phyloP scores from a whole-genome alignment of 2,797 vertebrate genomes.

The Tiaroga cobitis region DNA sequence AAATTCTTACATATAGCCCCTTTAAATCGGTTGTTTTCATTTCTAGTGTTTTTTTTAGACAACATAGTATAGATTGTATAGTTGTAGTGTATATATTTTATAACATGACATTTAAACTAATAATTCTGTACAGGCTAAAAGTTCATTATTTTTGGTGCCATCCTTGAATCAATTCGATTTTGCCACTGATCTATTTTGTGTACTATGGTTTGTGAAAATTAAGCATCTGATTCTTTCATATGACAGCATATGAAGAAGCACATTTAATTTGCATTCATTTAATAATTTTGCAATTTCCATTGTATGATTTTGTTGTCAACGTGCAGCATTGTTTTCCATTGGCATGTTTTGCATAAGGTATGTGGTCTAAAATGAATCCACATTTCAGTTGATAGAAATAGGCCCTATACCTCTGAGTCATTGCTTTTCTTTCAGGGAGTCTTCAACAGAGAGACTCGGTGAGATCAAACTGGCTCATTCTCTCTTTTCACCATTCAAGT shows the following conservation, averaged over 20 bases:
- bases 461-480: conserved; percentile 22
- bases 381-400: conserved; percentile 18
- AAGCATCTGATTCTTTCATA: neutral
- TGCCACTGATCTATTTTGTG: neutral
- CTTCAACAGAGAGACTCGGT: neutral
- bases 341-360: neutral
- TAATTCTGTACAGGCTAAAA: neutral
- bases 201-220: neutral
- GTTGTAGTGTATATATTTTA: neutral
- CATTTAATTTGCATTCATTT: neutral
- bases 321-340: neutral
- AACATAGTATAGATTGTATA: neutral
- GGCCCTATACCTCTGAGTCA: neutral
- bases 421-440: neutral
- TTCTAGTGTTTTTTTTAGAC: neutral
- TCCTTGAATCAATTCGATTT: neutral
- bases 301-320: neutral
- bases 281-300: neutral
- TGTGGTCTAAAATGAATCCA: conserved; percentile 3
- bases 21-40: neutral
- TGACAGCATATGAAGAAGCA: neutral
- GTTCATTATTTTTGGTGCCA: neutral
- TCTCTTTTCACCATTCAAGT: conserved; percentile 18
- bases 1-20: neutral
- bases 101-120: neutral